Evolutionary conservation across 2,888 invertebrate species (phyloP).

Genomic region (Harmothoe impar): DNA sequence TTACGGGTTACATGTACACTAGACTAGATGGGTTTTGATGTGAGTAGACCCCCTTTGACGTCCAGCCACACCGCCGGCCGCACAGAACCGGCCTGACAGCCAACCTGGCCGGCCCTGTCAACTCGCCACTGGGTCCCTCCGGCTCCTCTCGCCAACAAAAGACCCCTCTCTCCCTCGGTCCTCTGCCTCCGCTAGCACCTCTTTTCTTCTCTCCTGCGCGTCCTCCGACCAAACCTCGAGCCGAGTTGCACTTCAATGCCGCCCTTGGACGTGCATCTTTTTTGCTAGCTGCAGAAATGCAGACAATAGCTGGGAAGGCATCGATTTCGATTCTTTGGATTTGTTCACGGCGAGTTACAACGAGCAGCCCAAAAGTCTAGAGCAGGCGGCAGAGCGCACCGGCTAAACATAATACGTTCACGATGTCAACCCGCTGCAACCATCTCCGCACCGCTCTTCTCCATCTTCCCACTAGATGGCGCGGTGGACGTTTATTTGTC

Average conservation of each 20-base stretch:
- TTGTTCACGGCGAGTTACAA: no score
- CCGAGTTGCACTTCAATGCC: not conserved
- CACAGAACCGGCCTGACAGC: not conserved
- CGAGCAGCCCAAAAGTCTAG: not conserved
- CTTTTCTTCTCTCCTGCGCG: no score
- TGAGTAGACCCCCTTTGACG: no score
- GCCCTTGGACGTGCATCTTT: not conserved
- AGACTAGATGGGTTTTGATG: no score
- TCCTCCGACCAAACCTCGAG: no score
- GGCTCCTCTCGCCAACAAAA: no score
- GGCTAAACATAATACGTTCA: constrained; percentile 23
- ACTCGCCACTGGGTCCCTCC: not conserved
- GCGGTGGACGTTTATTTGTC: no score
- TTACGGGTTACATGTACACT: no score
- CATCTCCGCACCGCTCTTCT: not conserved
- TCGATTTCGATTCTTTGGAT: constrained; percentile 7
- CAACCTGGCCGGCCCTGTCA: no score
- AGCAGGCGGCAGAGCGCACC: constrained; percentile 27
- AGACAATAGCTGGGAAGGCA: constrained; percentile 43
- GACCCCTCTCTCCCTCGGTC: not conserved
- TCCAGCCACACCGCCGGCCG: not conserved
- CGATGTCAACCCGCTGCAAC: not conserved
- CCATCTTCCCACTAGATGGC: no score
- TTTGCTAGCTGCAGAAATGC: not conserved
- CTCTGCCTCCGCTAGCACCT: not conserved